Conservation (phyloP, 92 coral and sea anemone genomes). For the Porites divaricata region DNA sequence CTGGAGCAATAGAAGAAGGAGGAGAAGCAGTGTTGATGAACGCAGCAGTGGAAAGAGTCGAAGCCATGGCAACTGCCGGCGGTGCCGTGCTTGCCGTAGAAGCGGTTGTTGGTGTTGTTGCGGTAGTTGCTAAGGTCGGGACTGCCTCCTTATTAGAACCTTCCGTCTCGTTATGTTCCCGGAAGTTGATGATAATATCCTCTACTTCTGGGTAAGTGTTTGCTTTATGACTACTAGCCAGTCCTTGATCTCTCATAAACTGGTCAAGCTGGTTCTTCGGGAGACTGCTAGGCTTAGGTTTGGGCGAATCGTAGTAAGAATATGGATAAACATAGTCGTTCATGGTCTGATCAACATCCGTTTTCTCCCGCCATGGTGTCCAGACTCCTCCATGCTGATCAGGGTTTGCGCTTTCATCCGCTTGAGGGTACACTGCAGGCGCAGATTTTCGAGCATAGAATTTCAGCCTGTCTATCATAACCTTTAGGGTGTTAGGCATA, state of each 20-base stretch:
- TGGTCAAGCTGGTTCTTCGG: constrained; percentile 64
- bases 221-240: background rate
- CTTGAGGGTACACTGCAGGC: constrained; percentile 80
- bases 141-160: constrained; percentile 6
- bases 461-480: constrained; percentile 90
- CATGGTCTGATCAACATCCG: constrained; percentile 77
- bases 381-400: constrained; percentile 92
- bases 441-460: constrained; percentile 73
- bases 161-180: constrained; percentile 1
- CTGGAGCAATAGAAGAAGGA: constrained; percentile 36
- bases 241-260: constrained; percentile 76
- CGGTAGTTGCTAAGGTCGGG: constrained; percentile 29
- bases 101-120: background rate
- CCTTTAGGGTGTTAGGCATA: constrained; percentile 98
- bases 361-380: constrained; percentile 88
- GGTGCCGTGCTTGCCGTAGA: constrained; percentile 23
- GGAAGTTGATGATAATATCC: constrained; percentile 46
- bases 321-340: constrained; percentile 83
- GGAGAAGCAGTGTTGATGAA: constrained; percentile 5
- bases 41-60: constrained; percentile 27
- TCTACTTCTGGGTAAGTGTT: constrained; percentile 5
- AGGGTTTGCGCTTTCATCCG: constrained; percentile 88
- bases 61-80: constrained; percentile 25
- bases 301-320: constrained; percentile 84
- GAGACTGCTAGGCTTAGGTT: constrained; percentile 61